Base-by-base conservation (phyloP, 2,113 vertebrate genomes). In the Alethe castanea region DNA sequence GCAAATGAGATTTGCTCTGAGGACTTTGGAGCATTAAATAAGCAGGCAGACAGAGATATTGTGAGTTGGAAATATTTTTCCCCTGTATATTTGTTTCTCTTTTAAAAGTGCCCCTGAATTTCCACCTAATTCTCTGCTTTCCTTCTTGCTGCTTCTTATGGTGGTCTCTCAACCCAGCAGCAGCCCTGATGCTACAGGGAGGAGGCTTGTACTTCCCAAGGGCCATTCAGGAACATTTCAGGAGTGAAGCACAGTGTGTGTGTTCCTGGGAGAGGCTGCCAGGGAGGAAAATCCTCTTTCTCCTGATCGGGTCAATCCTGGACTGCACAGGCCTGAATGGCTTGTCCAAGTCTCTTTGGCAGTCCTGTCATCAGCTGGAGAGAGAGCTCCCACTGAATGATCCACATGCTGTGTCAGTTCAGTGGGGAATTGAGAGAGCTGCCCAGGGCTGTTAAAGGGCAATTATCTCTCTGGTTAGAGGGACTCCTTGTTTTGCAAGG, bases 121-220 rank as follows among this genome's bases (percentile, higher is more conserved):
- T 72, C 54, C 54, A 42, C 42, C 54, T 61, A 72, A 47, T 85
- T 91, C 42, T 91, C 40, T 95, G 50, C 33, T 91, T 88, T 88
- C 35, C 19, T 81, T 81, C 44, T 59, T 95, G 81, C 62, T 96
- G 38, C 62, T 85, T 50, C 14, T 64, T 87, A 36, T 0, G 5
- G 28, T 54, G 7, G 25, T 62, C 24, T 81, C 44, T 81, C 48
- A 79, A 35, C 9, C 31, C 57, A 67, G 53, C 61, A 95, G 73
- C 57, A 77, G 62, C 62, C 33, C 24, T 60, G 24, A 40, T 79
- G 61, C 62, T 82, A 31, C 50, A 76, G 53, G 23, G 22, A 76
- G 36, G 38, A 78, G 45, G 15, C 18, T 77, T 56, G 35, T 77
- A 28, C 40, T 89, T 85, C 53, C 48, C 33, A 50, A 50, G 31